A percentile compares a stretch with the other conserved stretches of the same genome.
Evolutionary conservation across 92 coral and sea anemone species (phyloP).

Genomic region (Heliopora coerulea): DNA sequence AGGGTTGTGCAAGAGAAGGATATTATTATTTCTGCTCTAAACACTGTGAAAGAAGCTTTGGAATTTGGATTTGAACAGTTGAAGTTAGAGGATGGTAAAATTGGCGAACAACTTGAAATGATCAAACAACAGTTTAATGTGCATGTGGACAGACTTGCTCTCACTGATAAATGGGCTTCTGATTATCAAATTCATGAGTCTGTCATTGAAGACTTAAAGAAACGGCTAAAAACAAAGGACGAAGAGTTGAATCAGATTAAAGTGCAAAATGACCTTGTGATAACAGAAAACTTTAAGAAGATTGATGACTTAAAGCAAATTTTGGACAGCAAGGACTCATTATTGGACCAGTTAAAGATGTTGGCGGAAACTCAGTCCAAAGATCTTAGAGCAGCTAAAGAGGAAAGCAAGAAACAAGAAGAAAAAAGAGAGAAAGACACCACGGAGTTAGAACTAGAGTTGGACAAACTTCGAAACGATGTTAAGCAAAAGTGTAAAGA

Average conservation of each 20-base stretch:
- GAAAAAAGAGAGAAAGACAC: slow-evolving; percentile 12
- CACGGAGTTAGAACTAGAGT: no score
- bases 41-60: background rate
- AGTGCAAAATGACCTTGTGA: no score
- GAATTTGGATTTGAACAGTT: background rate
- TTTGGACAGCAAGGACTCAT: slow-evolving; percentile 19
- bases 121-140: background rate
- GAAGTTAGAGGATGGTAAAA: background rate
- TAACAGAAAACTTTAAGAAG: slow-evolving; percentile 12
- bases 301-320: background rate
- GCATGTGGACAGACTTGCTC: background rate
- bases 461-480: no score
- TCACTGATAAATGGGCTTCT: background rate
- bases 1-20: background rate
- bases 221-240: background rate
- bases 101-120: background rate
- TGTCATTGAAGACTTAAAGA: slow-evolving; percentile 1
- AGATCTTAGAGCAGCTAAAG: slow-evolving; percentile 35
- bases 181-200: background rate
- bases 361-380: no score
- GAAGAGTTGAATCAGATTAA: background rate
- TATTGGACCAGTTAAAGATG: background rate
- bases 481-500: no score
- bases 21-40: background rate
- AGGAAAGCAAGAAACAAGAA: slow-evolving; percentile 52